phyloP scores from a whole-genome alignment of 2,888 invertebrate genomes.

The Charanyca ferruginea region DNA sequence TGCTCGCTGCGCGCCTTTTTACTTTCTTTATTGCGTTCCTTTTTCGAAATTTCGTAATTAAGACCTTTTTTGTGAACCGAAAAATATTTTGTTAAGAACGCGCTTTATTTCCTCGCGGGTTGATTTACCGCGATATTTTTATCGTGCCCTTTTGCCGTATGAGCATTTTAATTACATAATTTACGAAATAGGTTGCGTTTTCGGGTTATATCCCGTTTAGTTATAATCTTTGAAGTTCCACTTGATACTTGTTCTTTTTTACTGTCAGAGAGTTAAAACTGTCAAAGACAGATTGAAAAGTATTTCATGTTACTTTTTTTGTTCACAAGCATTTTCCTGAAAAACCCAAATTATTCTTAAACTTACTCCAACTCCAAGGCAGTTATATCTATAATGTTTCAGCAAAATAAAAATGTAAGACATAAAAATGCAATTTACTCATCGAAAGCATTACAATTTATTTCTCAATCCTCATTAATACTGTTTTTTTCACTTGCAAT shows the following conservation, averaged over 20 bases:
- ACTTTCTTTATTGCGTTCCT: conserved; percentile 79
- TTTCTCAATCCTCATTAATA: conserved; percentile 10
- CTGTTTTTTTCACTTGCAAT: conserved; percentile 28
- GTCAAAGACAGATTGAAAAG: too few species aligned
- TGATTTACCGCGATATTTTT: conserved; percentile 63
- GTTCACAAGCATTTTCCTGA: neutral
- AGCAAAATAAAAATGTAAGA: too few species aligned
- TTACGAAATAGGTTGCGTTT: conserved; percentile 36
- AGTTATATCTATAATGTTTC: too few species aligned
- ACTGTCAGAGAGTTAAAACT: too few species aligned
- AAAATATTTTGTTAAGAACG: conserved; percentile 68
- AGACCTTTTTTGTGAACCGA: conserved; percentile 75
- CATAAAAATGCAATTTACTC: conserved; percentile 31
- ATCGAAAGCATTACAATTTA: conserved; percentile 28
- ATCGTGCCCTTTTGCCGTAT: conserved; percentile 55
- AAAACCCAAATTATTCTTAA: neutral
- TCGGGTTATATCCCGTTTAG: conserved; percentile 22
- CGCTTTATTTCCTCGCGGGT: conserved; percentile 60
- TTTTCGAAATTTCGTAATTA: conserved; percentile 85
- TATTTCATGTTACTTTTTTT: neutral
- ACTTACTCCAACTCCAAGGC: too few species aligned
- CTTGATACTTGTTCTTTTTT: neutral
- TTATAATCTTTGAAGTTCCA: conserved; percentile 5
- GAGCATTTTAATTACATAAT: conserved; percentile 64
- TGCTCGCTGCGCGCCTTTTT: conserved; percentile 70